Conservation (phyloP, 2,888 invertebrate genomes). For the Drosophila austrosaltans region DNA sequence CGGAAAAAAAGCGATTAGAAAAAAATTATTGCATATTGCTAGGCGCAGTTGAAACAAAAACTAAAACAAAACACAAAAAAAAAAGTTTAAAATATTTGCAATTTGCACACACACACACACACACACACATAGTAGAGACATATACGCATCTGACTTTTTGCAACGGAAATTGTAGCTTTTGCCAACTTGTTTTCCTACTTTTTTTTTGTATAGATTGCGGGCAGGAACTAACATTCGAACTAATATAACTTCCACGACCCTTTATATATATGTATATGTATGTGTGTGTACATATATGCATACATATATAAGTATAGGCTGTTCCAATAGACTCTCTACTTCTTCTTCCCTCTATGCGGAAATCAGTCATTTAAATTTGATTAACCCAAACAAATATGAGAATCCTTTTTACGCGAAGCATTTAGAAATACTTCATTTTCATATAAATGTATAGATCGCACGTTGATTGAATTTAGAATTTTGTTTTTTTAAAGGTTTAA, state of each 20-base stretch:
- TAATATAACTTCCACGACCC: too few species aligned
- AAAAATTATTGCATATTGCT: constrained; percentile 53
- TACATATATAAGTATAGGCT: too few species aligned
- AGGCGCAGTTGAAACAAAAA: constrained; percentile 33
- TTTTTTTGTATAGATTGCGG: constrained; percentile 7
- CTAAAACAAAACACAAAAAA: constrained; percentile 30
- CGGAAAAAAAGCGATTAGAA: constrained; percentile 54
- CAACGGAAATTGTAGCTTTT: constrained; percentile 7
- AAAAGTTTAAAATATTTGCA: constrained; percentile 66
- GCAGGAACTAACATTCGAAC: background rate
- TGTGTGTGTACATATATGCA: too few species aligned
- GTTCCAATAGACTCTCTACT: background rate
- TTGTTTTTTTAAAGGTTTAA: background rate
- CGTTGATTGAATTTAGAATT: too few species aligned
- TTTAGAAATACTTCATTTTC: too few species aligned
- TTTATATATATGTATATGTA: too few species aligned
- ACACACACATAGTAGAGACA: constrained; percentile 1
- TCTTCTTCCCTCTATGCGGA: background rate
- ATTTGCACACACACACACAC: constrained; percentile 8
- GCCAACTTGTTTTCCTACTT: background rate
- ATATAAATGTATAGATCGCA: too few species aligned
- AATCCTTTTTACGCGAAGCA: background rate
- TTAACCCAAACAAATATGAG: background rate
- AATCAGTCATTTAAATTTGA: constrained; percentile 19
- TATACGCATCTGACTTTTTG: constrained; percentile 27